phyloP scores from a whole-genome alignment of 2,888 invertebrate genomes.

The Melipona bicolor region DNA sequence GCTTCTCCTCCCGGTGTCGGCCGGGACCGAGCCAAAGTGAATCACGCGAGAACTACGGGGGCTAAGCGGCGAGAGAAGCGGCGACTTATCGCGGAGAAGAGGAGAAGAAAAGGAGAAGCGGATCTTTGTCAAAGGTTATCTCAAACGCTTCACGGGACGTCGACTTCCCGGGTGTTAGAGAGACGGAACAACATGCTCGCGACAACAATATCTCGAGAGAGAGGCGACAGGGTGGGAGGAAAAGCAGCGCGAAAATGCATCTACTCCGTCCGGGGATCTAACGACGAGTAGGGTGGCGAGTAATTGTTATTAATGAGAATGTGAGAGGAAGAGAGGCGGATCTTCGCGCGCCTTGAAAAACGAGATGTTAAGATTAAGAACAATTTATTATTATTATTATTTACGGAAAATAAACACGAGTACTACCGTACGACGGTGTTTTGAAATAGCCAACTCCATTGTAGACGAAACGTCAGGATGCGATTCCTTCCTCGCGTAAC shows the following conservation, averaged over 20 bases:
- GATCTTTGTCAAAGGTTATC: constrained; percentile 58
- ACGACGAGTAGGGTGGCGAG: background rate
- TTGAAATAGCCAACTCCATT: no score
- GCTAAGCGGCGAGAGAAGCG: constrained; percentile 8
- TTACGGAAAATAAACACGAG: no score
- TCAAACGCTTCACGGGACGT: constrained; percentile 14
- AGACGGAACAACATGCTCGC: constrained; percentile 46
- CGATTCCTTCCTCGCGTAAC: no score
- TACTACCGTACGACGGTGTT: no score
- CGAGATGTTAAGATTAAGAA: no score
- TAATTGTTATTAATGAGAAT: background rate
- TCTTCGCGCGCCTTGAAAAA: no score
- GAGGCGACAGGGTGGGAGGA: no score
- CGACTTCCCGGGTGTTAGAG: constrained; percentile 47
- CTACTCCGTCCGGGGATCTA: no score
- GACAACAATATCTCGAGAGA: constrained; percentile 57
- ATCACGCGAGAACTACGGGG: background rate
- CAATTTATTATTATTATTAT: no score
- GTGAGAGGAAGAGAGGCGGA: background rate
- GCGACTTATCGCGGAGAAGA: constrained; percentile 36
- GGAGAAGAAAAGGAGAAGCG: background rate
- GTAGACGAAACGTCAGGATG: no score
- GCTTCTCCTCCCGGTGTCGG: background rate
- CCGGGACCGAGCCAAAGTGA: constrained; percentile 5
- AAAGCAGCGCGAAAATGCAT: no score